A percentile compares a stretch with the other conserved stretches of the same genome.
Evolutionary conservation across 2,113 vertebrate species (phyloP).

Genomic region (Ariopsis seemanni): DNA sequence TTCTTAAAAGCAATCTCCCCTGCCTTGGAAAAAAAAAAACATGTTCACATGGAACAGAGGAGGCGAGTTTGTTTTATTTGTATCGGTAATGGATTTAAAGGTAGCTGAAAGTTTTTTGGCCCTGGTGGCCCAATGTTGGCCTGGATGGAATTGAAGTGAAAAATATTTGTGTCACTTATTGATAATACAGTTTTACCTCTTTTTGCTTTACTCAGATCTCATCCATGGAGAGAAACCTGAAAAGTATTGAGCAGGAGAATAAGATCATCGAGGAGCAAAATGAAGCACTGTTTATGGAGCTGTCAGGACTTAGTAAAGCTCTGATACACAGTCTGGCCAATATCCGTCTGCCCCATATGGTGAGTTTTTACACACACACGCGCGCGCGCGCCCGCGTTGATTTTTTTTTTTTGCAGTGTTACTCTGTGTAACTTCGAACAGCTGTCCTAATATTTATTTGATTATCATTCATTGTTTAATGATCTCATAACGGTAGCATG

Average conservation of each 20-base stretch:
- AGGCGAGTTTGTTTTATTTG: too few relatives aligned
- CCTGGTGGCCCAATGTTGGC: background rate
- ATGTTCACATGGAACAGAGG: too few relatives aligned
- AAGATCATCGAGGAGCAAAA: conserved; percentile 99
- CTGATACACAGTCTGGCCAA: conserved; percentile 97
- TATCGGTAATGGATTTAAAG: background rate
- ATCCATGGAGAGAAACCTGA: conserved; percentile 97
- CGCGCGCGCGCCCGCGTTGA: background rate
- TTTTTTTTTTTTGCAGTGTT: background rate
- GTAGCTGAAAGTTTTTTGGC: background rate
- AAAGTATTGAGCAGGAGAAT: conserved; percentile 95
- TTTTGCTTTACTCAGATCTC: conserved; percentile 79
- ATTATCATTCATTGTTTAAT: background rate
- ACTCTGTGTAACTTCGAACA: background rate
- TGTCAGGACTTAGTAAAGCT: conserved; percentile 95
- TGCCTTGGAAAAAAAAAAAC: too few relatives aligned
- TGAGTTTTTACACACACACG: conserved; percentile 65
- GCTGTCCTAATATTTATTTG: background rate
- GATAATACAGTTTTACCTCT: background rate
- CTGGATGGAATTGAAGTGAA: background rate
- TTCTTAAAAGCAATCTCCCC: too few relatives aligned
- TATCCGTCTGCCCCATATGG: conserved; percentile 97
- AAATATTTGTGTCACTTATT: background rate
- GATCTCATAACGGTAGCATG: background rate
- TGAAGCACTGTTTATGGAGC: conserved; percentile 93